Evolutionary conservation across 2,888 invertebrate genomes (phyloP).

Genomic region (Ctenicera cuprea): DNA sequence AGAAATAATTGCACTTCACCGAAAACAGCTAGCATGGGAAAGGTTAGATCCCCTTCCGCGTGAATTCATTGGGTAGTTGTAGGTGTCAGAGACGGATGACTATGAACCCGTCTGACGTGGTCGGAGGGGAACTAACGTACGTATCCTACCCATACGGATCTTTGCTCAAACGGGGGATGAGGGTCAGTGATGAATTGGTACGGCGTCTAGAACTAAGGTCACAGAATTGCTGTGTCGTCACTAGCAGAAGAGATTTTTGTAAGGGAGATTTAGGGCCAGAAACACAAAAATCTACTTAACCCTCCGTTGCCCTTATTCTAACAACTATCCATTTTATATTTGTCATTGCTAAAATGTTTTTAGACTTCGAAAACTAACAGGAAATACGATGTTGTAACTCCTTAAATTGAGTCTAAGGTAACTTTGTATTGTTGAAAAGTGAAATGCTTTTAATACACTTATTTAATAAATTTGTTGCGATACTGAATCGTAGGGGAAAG

Average conservation of each 20-base stretch:
- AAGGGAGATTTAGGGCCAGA: constrained; percentile 43
- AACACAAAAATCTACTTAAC: constrained; percentile 50
- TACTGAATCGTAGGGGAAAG: too few species aligned
- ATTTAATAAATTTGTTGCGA: too few species aligned
- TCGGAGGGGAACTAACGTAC: constrained; percentile 54
- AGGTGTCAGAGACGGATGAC: constrained; percentile 64
- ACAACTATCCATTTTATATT: constrained; percentile 5
- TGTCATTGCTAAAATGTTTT: not conserved
- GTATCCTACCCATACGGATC: constrained; percentile 53
- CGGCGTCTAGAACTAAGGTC: constrained; percentile 58
- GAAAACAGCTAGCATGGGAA: constrained; percentile 53
- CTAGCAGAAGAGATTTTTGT: constrained; percentile 49
- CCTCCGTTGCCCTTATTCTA: constrained; percentile 14
- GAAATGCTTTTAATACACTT: too few species aligned
- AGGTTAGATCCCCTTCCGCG: constrained; percentile 58
- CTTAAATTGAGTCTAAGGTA: too few species aligned
- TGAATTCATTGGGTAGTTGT: constrained; percentile 61
- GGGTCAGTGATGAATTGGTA: constrained; percentile 63
- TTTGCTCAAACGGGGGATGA: constrained; percentile 46
- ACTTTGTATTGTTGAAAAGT: too few species aligned
- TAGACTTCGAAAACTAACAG: too few species aligned
- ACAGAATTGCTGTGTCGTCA: constrained; percentile 58
- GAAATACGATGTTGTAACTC: too few species aligned
- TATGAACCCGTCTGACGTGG: constrained; percentile 60
- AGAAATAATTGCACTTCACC: constrained; percentile 54